These are phyloP conservation scores for Eudyptes chrysolophus DNA, from an alignment of 2,113 vertebrate species.

Conservation along the genomic window DNA sequence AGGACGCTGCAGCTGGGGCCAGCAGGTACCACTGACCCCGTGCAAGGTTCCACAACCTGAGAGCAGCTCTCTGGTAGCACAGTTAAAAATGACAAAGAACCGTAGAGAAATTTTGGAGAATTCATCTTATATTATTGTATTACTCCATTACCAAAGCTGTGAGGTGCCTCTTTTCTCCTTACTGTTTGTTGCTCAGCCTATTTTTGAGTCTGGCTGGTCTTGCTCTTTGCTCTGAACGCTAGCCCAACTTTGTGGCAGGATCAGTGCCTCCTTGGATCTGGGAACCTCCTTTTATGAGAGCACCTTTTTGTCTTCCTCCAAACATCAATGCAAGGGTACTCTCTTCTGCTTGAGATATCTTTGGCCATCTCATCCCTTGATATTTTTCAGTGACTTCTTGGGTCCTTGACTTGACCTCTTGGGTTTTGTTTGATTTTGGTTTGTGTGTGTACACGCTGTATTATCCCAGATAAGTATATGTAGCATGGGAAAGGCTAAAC, in stretches of 20 bases:
- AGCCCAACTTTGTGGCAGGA: not conserved
- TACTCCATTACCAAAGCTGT: not conserved
- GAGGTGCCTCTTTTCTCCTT: not conserved
- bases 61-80: not conserved
- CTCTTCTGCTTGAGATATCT: not conserved
- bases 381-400: not conserved
- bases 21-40: not conserved
- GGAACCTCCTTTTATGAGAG: not conserved
- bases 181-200: not conserved
- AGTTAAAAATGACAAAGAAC: not conserved
- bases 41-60: not conserved
- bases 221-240: not conserved
- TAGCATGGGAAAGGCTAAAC: not conserved
- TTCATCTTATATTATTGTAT: not conserved
- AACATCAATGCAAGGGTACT: not conserved
- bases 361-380: not conserved
- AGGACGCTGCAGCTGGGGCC: not conserved
- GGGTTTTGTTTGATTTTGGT: not conserved
- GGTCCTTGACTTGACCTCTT: not conserved
- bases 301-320: not conserved
- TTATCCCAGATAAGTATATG: not conserved
- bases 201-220: not conserved
- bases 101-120: not conserved
- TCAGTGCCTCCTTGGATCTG: not conserved
- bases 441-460: not conserved